Conservation (phyloP, 2,113 vertebrate genomes). For the Pantherophis guttatus region DNA sequence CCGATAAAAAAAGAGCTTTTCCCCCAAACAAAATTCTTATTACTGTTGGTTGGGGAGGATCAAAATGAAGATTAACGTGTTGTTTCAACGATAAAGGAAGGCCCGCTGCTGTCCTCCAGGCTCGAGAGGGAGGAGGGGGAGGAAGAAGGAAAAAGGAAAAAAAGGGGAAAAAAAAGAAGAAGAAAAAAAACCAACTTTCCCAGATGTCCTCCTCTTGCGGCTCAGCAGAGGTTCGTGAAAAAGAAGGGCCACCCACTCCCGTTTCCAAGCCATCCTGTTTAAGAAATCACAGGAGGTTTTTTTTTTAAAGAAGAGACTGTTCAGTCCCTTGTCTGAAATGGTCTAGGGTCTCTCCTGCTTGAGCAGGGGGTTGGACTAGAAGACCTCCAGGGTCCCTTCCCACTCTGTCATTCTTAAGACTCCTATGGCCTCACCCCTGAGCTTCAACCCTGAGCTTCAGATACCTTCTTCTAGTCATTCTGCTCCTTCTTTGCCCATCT, state of each 20-base stretch:
- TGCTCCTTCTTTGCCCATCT: not conserved
- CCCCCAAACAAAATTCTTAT: slow-evolving; percentile 39
- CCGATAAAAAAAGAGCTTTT: slow-evolving; percentile 44
- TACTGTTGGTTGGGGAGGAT: slow-evolving; percentile 35
- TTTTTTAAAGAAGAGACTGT: not conserved
- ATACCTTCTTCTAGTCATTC: not conserved
- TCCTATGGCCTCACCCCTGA: too few relatives aligned
- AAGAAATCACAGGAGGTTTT: not conserved
- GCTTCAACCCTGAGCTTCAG: too few relatives aligned
- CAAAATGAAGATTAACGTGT: slow-evolving; percentile 41
- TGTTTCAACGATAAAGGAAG: slow-evolving; percentile 38
- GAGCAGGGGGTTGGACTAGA: too few relatives aligned
- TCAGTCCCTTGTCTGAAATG: too few relatives aligned
- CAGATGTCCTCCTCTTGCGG: not conserved
- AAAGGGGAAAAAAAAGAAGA: fast-evolving
- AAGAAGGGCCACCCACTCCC: not conserved
- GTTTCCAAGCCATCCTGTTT: too few relatives aligned
- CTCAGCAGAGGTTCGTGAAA: not conserved
- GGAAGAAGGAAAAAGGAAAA: too few relatives aligned
- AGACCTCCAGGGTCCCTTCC: too few relatives aligned
- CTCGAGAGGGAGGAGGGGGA: not conserved
- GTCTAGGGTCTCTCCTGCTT: too few relatives aligned
- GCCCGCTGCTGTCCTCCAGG: not conserved
- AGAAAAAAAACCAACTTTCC: not conserved
- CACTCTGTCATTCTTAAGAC: too few relatives aligned